phyloP scores from a whole-genome alignment of 2,797 vertebrate genomes.

The Otus scops region DNA sequence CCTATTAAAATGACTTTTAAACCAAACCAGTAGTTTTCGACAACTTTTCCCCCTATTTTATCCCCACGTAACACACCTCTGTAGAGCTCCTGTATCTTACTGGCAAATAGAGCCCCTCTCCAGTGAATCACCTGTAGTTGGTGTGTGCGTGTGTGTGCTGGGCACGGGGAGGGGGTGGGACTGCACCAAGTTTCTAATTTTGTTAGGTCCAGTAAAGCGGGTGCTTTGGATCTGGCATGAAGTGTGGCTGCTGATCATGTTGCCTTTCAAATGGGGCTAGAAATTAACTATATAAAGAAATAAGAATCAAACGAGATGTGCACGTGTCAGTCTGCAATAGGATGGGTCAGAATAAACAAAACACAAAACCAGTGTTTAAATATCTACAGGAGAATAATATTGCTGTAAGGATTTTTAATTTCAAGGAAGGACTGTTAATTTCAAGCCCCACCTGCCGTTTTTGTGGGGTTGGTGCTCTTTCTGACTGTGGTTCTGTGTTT shows the following conservation, averaged over 20 bases:
- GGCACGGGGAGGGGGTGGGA: slow-evolving; percentile 8
- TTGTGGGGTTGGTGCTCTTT: neutral
- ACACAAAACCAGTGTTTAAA: neutral
- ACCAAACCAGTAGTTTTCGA: neutral
- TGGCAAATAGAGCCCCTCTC: neutral
- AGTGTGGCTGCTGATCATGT: slow-evolving; percentile 17
- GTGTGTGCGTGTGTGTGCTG: slow-evolving; percentile 51
- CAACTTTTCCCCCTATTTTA: neutral
- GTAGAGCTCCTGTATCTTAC: neutral
- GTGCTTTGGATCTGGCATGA: slow-evolving; percentile 62
- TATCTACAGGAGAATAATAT: neutral
- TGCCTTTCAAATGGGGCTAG: slow-evolving; percentile 58
- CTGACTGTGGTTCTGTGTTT: slow-evolving; percentile 64
- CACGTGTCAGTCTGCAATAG: neutral
- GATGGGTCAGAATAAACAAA: slow-evolving; percentile 18
- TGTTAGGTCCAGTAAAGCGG: neutral
- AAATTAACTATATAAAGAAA: slow-evolving; percentile 12
- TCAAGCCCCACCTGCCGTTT: neutral
- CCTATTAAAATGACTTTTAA: neutral
- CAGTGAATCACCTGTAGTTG: slow-evolving; percentile 19
- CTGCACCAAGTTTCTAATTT: neutral
- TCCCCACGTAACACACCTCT: neutral
- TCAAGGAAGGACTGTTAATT: slow-evolving; percentile 31
- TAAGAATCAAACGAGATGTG: neutral
- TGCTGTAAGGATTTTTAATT: neutral